These are phyloP conservation scores for Sternarchorhynchus goeldii DNA, from an alignment of 2,797 vertebrate species.

Conservation along the genomic window DNA sequence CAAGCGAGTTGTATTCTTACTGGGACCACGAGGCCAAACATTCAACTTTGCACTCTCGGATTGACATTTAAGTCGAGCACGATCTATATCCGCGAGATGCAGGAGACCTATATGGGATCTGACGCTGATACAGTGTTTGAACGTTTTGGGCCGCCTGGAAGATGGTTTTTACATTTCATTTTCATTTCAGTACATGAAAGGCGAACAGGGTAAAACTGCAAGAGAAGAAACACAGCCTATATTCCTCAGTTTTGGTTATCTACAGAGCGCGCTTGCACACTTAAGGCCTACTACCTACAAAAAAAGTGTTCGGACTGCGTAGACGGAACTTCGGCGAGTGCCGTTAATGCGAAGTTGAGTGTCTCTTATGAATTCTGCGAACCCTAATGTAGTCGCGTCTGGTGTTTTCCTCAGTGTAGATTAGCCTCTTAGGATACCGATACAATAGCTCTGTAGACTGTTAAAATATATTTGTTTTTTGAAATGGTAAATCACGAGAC, in stretches of 20 bases:
- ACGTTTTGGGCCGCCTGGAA: conserved; percentile 23
- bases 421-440: conserved; percentile 32
- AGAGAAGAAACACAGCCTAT: not conserved
- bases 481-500: conserved; percentile 38
- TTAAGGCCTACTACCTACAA: not conserved
- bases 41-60: conserved; percentile 88
- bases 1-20: conserved; percentile 93
- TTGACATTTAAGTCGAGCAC: conserved; percentile 76
- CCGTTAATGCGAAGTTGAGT: conserved; percentile 1
- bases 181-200: conserved; percentile 17
- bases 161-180: conserved; percentile 40
- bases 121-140: conserved; percentile 32
- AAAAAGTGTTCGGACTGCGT: conserved; percentile 17
- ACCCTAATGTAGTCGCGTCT: conserved; percentile 21
- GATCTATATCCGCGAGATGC: conserved; percentile 34
- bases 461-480: conserved; percentile 30
- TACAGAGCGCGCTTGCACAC: conserved; percentile 8
- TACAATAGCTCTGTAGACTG: conserved; percentile 32
- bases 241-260: not conserved
- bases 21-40: conserved; percentile 99
- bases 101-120: conserved; percentile 71
- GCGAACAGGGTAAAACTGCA: conserved; percentile 12
- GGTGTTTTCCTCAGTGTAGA: conserved; percentile 41
- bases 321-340: conserved; percentile 20
- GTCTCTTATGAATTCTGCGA: conserved; percentile 17